Evolutionary conservation across 2,888 invertebrate genomes (phyloP).

Genomic region (Drosophila vallismaia): DNA sequence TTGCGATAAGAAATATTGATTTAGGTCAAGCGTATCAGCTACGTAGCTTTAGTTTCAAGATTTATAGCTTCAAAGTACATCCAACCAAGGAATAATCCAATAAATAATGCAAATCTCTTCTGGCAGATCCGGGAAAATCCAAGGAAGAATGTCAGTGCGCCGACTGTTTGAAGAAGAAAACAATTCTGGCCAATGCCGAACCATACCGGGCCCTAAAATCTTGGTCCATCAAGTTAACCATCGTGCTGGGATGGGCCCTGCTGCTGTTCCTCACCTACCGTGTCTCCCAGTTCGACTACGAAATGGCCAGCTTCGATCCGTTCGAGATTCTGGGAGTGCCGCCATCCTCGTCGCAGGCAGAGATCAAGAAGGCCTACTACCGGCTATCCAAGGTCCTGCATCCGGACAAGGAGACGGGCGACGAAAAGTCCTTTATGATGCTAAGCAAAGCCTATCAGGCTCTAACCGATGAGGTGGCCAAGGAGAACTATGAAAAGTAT

Average conservation of each 20-base stretch:
- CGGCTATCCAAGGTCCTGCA: conserved; percentile 96
- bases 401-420: conserved; percentile 98
- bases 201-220: conserved; percentile 94
- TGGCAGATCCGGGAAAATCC: conserved; percentile 89
- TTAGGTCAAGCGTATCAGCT: no score
- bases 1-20: no score
- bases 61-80: no score
- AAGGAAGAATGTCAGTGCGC: conserved; percentile 95
- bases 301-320: conserved; percentile 99
- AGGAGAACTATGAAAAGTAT: conserved; percentile 99
- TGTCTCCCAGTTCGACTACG: conserved; percentile 98
- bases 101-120: conserved; percentile 3
- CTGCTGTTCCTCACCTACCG: conserved; percentile 93
- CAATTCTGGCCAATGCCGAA: conserved; percentile 92
- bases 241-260: conserved; percentile 92
- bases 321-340: conserved; percentile 97
- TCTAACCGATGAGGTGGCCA: conserved; percentile 98
- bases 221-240: conserved; percentile 90
- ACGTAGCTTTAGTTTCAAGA: no score
- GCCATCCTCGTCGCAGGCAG: conserved; percentile 92
- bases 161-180: conserved; percentile 93
- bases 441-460: conserved; percentile 97
- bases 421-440: conserved; percentile 98
- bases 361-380: conserved; percentile 98
- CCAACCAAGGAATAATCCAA: no score